Evolutionary conservation across 2,888 invertebrate genomes (phyloP), one percentile per base, ranked within the genome.

Genomic region (Nomada fabriciana): DNA sequence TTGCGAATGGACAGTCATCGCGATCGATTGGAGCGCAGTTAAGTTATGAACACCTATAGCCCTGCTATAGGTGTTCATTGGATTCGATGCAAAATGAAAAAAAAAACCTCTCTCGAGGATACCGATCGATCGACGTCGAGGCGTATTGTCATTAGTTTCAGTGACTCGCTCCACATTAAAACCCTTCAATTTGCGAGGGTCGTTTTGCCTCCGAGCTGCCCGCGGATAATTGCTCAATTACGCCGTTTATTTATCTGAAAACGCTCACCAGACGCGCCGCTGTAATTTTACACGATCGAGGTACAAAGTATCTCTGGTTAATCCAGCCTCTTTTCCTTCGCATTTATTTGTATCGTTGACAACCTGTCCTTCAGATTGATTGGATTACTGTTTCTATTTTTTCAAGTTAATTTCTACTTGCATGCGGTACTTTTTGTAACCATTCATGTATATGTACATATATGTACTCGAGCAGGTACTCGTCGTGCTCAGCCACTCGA

Each of bases 211-310:
- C 59, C 53, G 67, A 76, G 73, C 70, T 73, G 75, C 11, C 71
- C 76, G 69, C 72, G 74, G 80, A 88, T 90, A 90, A 91, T 91
- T 90, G 89, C 80, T 85, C 90, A 86, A 90, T 91, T 88, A 77
- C 68, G 76, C 65, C 71, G 74, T 86, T 89, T 85, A 88, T 90
- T 88, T 83, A 86, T 87, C 70, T 75, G 77, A 76, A 85, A 80
- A 71, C 63, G 29, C 29, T 70, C 47, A 25, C 20, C 43, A 57
- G 42, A 42, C 47, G 53, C 69, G 53, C 25, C 65, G 78, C 5
- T 20, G 52, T 57, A 84, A 80, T 81, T 84, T 84, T 18, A 57
- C 69, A 18, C 64, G 43, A 52, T 47, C 59, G 69, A 71, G 57
- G 18, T 42, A 43, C 42, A 42, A 36, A 47, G 52, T 57, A 43